Conservation (phyloP, 2,797 vertebrate species). For the Acridotheres tristis region DNA sequence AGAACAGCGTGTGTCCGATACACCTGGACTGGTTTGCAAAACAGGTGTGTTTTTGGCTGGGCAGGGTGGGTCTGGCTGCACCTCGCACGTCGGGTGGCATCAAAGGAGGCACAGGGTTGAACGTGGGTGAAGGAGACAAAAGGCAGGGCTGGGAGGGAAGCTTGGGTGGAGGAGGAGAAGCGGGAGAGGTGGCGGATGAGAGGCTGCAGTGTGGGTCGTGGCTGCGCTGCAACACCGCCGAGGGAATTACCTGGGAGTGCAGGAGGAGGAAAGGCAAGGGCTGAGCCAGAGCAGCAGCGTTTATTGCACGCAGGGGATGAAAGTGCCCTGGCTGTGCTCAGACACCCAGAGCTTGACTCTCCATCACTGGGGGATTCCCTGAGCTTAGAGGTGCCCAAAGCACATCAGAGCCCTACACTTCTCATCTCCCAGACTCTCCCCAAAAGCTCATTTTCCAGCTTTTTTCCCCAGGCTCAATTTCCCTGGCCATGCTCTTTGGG, state of each 20-base stretch:
- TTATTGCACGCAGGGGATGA: neutral
- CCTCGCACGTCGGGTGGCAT: slow-evolving; percentile 33
- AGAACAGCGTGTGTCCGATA: neutral
- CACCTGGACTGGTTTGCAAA: slow-evolving; percentile 39
- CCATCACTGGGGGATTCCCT: neutral
- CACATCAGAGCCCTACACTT: fast-evolving
- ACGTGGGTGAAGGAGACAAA: slow-evolving; percentile 70
- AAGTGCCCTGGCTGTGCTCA: neutral
- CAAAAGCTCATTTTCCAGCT: neutral
- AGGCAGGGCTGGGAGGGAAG: slow-evolving; percentile 63
- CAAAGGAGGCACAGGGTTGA: slow-evolving; percentile 52
- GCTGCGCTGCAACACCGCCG: neutral
- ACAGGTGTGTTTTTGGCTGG: slow-evolving; percentile 44
- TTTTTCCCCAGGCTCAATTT: neutral
- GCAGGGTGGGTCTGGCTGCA: slow-evolving; percentile 54
- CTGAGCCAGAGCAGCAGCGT: neutral
- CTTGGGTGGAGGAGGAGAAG: slow-evolving; percentile 61
- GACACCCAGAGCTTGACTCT: neutral
- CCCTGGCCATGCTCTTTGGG: neutral
- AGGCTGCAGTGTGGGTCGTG: slow-evolving; percentile 1
- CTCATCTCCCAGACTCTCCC: neutral
- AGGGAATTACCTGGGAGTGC: neutral
- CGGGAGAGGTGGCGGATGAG: slow-evolving; percentile 37
- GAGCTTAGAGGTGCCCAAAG: neutral
- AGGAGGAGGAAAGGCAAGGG: neutral